These are phyloP conservation scores for Xenopus laevis DNA, from an alignment of 2,113 vertebrate species.

Conservation along the genomic window DNA sequence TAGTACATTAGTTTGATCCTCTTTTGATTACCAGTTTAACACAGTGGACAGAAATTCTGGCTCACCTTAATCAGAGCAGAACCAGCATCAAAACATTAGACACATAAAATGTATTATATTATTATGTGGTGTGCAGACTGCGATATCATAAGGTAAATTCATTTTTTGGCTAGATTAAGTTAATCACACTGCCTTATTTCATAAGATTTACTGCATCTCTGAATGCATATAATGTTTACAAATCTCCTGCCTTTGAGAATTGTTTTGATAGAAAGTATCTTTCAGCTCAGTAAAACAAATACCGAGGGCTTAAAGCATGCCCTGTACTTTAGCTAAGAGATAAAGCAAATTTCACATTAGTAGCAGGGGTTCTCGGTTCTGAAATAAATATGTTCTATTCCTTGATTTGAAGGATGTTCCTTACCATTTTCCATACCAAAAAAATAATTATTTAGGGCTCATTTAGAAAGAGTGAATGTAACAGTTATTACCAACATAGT, in stretches of 20 bases:
- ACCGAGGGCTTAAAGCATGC: slow-evolving; percentile 6
- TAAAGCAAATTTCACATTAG: slow-evolving; percentile 25
- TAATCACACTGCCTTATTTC: slow-evolving; percentile 54
- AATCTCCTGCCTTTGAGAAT: slow-evolving; percentile 43
- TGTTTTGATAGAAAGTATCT: slow-evolving; percentile 26
- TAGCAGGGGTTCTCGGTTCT: slow-evolving; percentile 9
- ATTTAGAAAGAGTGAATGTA: background rate
- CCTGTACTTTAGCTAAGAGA: background rate
- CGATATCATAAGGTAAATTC: slow-evolving; percentile 52
- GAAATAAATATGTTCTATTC: slow-evolving; percentile 4
- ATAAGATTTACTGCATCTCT: slow-evolving; percentile 45
- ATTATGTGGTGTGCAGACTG: slow-evolving; percentile 48
- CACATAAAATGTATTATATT: slow-evolving; percentile 48
- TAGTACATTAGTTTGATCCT: too few species aligned
- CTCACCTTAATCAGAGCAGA: too few species aligned
- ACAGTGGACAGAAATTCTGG: too few species aligned
- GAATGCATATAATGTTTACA: slow-evolving; percentile 48
- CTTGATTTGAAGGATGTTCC: slow-evolving; percentile 15
- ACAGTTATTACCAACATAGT: too few species aligned
- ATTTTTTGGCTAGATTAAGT: slow-evolving; percentile 5
- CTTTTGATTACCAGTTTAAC: too few species aligned
- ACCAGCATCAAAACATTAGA: too few species aligned
- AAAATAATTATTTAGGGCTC: background rate
- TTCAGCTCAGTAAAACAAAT: slow-evolving; percentile 23
- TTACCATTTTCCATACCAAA: background rate